Percentiles rank a stretch among this genome's conserved stretches.
These are phyloP conservation scores for Otocyon megalotis DNA, from an alignment of 2,113 vertebrate species.

Conservation along the genomic window DNA sequence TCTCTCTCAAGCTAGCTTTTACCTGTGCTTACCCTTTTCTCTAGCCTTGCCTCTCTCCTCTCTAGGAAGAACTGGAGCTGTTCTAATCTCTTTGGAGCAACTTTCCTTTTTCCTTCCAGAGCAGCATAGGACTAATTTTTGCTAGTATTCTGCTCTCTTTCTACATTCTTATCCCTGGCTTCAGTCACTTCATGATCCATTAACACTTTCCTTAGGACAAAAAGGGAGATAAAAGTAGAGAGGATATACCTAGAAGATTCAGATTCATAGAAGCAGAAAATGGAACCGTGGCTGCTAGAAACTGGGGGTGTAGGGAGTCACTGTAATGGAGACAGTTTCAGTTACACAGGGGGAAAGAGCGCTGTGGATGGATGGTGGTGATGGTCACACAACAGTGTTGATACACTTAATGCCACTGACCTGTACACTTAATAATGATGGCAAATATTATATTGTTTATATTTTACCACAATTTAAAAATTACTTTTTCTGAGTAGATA, in stretches of 20 bases:
- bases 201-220: background rate
- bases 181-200: background rate
- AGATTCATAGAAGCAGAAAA: background rate
- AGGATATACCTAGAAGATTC: background rate
- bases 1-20: background rate
- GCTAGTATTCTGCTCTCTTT: background rate
- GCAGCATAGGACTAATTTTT: background rate
- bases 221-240: background rate
- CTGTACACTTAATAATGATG: background rate
- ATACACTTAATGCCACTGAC: background rate
- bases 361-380: background rate
- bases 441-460: background rate
- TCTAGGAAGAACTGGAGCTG: background rate
- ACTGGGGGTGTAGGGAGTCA: background rate
- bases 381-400: background rate
- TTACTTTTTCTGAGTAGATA: background rate
- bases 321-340: background rate
- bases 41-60: background rate
- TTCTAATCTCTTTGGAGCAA: background rate
- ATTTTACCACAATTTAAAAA: background rate
- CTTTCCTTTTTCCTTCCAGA: background rate
- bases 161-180: background rate
- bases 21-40: background rate
- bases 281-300: background rate
- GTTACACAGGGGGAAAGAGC: background rate